Conservation (phyloP, 2,797 vertebrate species). For the Gymnoscopelus microlampas region DNA sequence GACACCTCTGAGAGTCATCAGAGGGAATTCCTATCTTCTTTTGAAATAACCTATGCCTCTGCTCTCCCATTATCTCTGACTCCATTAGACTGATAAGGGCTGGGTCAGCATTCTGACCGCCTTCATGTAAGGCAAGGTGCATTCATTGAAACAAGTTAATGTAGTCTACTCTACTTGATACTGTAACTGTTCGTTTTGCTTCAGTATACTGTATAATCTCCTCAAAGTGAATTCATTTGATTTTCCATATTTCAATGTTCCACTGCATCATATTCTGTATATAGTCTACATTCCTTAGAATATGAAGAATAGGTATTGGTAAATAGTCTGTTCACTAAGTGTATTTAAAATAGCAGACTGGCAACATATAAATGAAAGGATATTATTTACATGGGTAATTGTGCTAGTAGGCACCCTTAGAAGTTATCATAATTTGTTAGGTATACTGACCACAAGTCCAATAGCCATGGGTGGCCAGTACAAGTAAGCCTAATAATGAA, state of each 20-base stretch:
- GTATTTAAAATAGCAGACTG: not conserved
- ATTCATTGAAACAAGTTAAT: slow-evolving; percentile 13
- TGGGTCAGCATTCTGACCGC: slow-evolving; percentile 27
- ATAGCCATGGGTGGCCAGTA: no score
- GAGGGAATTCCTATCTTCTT: slow-evolving; percentile 39
- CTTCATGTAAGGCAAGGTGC: slow-evolving; percentile 11
- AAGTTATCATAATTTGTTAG: no score
- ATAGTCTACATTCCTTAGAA: no score
- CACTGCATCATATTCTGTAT: not conserved
- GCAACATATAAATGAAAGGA: no score
- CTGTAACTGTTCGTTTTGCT: not conserved
- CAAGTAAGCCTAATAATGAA: not conserved
- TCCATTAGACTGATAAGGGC: slow-evolving; percentile 71
- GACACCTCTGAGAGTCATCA: slow-evolving; percentile 27
- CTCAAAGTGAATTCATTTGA: not conserved
- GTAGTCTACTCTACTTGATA: not conserved
- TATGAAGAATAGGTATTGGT: not conserved
- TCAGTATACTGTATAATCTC: not conserved
- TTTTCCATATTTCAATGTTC: not conserved
- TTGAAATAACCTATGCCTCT: slow-evolving; percentile 45
- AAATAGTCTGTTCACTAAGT: not conserved
- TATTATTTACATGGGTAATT: no score
- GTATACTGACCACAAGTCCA: no score
- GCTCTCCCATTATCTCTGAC: slow-evolving; percentile 61
- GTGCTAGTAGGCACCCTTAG: no score